Conservation (phyloP, 2,888 invertebrate species). For the Coleophora flavipennella region DNA sequence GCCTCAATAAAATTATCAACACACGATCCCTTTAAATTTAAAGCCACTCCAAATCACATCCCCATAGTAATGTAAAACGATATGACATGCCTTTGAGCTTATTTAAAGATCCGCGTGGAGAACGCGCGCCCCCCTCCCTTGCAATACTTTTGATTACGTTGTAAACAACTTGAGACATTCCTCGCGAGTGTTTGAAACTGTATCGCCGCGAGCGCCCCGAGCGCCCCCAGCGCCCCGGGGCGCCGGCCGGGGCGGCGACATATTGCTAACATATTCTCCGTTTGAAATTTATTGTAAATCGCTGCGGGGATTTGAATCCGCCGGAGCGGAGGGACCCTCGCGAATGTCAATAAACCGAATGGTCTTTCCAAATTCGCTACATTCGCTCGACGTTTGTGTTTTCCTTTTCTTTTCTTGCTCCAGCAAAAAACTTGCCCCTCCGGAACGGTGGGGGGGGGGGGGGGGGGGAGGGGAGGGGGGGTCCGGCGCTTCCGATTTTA, state of each 20-base stretch:
- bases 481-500: slow-evolving; percentile 58
- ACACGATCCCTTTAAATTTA: no score
- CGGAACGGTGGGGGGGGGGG: no score
- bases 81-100: slow-evolving; percentile 34
- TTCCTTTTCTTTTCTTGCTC: slow-evolving; percentile 49
- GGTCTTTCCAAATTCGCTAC: slow-evolving; percentile 66
- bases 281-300: slow-evolving; percentile 69
- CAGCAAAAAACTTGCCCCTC: slow-evolving; percentile 33
- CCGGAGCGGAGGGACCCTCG: slow-evolving; percentile 25
- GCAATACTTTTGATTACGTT: slow-evolving; percentile 42
- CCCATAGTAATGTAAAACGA: slow-evolving; percentile 1
- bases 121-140: slow-evolving; percentile 21
- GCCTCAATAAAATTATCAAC: no score
- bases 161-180: slow-evolving; percentile 58
- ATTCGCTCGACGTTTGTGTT: slow-evolving; percentile 62
- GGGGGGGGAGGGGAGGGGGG: no score
- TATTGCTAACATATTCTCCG: slow-evolving; percentile 68
- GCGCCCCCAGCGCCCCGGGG: slow-evolving; percentile 2
- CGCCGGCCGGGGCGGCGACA: slow-evolving; percentile 29
- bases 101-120: slow-evolving; percentile 38
- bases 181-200: slow-evolving; percentile 52
- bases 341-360: slow-evolving; percentile 64
- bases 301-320: slow-evolving; percentile 58
- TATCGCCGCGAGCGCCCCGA: slow-evolving; percentile 9
- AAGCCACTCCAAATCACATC: no score